Evolutionary conservation across 2,888 invertebrate species (phyloP).

Genomic region (Xestoiulus laeticollis): DNA sequence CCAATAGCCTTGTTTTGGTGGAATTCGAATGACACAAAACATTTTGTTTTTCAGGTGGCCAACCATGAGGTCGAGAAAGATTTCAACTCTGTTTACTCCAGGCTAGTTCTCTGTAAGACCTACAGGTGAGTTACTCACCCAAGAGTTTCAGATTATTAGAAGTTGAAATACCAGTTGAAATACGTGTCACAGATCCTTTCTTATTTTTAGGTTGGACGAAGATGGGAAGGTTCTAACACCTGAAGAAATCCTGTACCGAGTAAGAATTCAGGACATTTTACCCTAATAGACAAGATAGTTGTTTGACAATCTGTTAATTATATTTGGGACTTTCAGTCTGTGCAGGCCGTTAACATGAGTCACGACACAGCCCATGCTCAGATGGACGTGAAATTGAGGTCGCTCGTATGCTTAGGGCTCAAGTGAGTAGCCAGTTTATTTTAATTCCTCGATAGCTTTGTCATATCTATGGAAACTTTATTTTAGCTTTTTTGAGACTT

Average conservation of each 20-base stretch:
- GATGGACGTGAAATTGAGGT: constrained; percentile 98
- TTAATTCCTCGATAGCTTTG: constrained; percentile 2
- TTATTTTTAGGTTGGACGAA: constrained; percentile 78
- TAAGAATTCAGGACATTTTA: constrained; percentile 61
- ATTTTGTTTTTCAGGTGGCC: constrained; percentile 71
- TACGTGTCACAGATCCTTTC: background rate
- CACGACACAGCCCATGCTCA: constrained; percentile 97
- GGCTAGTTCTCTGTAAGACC: constrained; percentile 96
- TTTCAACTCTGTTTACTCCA: constrained; percentile 96
- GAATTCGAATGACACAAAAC: background rate
- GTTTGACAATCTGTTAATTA: background rate
- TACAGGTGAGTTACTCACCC: constrained; percentile 71
- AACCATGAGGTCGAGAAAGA: constrained; percentile 96
- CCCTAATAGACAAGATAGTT: background rate
- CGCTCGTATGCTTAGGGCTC: constrained; percentile 92
- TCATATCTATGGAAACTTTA: no score
- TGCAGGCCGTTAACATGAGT: constrained; percentile 93
- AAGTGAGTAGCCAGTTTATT: constrained; percentile 69
- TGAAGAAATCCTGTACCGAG: constrained; percentile 79
- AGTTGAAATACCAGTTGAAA: no score
- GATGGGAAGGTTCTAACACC: constrained; percentile 99
- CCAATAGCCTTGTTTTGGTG: no score
- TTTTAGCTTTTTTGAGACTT: no score
- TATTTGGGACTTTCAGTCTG: constrained; percentile 80
- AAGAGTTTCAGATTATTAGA: no score